Conservation (phyloP, 2,888 invertebrate species). For the Cylindroiulus punctatus region DNA sequence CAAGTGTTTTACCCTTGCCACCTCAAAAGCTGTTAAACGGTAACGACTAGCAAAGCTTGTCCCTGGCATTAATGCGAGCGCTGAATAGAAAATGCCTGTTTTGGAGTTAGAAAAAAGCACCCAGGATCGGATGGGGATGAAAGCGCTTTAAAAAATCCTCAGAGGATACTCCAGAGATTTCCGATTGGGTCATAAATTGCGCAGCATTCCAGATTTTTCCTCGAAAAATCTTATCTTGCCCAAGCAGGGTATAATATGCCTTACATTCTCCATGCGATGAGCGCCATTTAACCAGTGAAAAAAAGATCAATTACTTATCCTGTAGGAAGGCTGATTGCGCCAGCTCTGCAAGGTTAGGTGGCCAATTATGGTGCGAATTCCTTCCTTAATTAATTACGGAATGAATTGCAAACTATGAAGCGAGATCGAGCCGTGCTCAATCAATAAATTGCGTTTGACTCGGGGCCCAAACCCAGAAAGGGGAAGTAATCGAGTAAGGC, state of each 20-base stretch:
- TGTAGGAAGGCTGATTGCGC: conserved; percentile 18
- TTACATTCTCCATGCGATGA: background rate
- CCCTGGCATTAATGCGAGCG: background rate
- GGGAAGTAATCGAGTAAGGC: background rate
- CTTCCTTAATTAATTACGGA: background rate
- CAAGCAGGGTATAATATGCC: conserved; percentile 18
- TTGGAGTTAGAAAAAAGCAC: background rate
- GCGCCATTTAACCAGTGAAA: background rate
- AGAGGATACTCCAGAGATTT: conserved; percentile 9
- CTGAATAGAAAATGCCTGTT: background rate
- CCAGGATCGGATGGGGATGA: background rate
- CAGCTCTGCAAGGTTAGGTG: background rate
- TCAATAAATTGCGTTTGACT: background rate
- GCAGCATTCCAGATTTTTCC: background rate
- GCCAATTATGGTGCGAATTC: conserved; percentile 5
- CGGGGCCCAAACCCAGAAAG: background rate
- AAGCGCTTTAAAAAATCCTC: background rate
- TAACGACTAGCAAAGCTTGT: background rate
- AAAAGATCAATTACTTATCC: conserved; percentile 18
- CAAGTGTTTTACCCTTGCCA: background rate
- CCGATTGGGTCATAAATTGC: background rate
- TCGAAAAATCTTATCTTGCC: background rate
- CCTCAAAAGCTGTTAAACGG: conserved; percentile 7
- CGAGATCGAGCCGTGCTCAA: background rate
- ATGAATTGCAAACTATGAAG: conserved; percentile 18